Conservation (phyloP, 2,113 vertebrate genomes). For the Crocuta crocuta region DNA sequence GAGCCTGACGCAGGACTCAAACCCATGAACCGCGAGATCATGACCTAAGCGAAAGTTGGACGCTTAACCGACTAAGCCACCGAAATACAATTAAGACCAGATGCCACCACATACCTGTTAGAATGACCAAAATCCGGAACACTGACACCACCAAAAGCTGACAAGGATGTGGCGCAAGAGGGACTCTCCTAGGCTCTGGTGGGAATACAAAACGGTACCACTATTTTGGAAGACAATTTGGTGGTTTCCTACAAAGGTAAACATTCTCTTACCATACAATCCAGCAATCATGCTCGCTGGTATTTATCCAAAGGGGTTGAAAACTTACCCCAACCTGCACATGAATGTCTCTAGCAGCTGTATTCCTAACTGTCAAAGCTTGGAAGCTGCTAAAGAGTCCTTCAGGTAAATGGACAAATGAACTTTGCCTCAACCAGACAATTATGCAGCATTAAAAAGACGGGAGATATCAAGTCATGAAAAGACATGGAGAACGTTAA, state of each 20-base stretch:
- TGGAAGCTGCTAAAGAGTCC: not conserved
- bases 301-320: not conserved
- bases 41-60: too few species aligned
- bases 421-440: not conserved
- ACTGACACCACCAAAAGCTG: not conserved
- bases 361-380: not conserved
- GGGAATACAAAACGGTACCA: not conserved
- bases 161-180: not conserved
- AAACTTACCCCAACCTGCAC: not conserved
- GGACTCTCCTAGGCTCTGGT: too few species aligned
- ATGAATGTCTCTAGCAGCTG: not conserved
- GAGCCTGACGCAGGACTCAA: too few species aligned
- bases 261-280: not conserved
- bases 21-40: too few species aligned
- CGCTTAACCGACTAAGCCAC: too few species aligned
- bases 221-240: not conserved
- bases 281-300: not conserved
- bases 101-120: not conserved
- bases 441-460: not conserved
- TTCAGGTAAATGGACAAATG: not conserved
- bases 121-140: not conserved
- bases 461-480: not conserved
- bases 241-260: not conserved
- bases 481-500: not conserved
- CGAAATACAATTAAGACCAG: not conserved